These are phyloP conservation scores for Herpailurus yagouaroundi DNA, from an alignment of 2,113 vertebrate genomes.

Conservation along the genomic window DNA sequence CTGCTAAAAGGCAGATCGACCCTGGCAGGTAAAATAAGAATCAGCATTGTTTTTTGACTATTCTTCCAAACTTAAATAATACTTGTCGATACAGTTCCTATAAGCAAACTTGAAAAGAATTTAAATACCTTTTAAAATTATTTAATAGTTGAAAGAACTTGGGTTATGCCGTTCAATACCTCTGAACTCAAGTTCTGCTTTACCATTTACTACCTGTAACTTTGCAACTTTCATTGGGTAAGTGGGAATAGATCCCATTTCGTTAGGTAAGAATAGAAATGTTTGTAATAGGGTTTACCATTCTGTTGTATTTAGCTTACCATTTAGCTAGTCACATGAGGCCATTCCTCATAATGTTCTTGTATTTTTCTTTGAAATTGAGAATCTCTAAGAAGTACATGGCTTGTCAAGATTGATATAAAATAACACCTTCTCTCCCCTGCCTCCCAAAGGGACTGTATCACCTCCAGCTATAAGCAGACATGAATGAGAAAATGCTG, in stretches of 20 bases:
- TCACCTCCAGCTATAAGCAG: background rate
- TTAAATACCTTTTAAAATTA: background rate
- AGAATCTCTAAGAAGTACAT: background rate
- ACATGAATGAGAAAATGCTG: background rate
- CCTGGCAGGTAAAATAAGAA: background rate
- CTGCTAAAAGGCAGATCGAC: background rate
- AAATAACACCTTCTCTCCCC: background rate
- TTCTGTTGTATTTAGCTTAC: background rate
- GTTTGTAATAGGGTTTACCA: background rate
- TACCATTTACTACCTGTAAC: background rate
- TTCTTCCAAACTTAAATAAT: background rate
- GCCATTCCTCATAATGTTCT: background rate
- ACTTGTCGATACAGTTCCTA: background rate
- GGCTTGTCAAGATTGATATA: background rate
- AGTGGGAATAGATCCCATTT: background rate
- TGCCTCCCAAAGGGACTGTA: background rate
- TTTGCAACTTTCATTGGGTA: background rate
- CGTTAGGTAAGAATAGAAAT: background rate
- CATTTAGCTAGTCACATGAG: background rate
- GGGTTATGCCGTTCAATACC: background rate
- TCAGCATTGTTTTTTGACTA: background rate
- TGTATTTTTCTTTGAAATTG: constrained; percentile 11
- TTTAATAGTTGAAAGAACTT: background rate
- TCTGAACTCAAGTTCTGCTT: background rate
- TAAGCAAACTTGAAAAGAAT: background rate